Conservation (phyloP, 2,113 vertebrate genomes). For the Perca fluviatilis region DNA sequence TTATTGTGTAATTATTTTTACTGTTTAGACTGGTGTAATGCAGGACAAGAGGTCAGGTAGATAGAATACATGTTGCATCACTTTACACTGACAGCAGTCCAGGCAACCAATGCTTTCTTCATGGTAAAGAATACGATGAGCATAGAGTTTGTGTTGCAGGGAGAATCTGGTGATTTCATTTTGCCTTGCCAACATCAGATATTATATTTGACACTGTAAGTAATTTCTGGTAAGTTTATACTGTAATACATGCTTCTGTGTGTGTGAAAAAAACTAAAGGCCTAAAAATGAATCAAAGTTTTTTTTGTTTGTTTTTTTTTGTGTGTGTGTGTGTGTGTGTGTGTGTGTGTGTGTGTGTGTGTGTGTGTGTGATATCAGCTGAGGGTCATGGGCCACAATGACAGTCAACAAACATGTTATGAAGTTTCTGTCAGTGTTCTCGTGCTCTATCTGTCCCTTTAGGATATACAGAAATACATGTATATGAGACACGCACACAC, state of each 20-base stretch:
- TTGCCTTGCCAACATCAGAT: neutral
- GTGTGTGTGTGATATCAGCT: conserved; percentile 33
- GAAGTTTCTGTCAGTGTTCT: neutral
- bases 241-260: neutral
- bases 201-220: neutral
- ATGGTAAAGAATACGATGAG: neutral
- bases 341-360: conserved; percentile 6
- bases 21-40: neutral
- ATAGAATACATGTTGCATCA: neutral
- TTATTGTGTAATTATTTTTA: neutral
- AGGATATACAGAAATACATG: no score
- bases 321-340: neutral
- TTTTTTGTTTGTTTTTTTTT: no score
- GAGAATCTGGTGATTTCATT: neutral
- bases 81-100: neutral
- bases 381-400: conserved; percentile 16
- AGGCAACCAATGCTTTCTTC: neutral
- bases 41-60: neutral
- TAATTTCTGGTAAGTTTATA: neutral
- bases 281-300: no score
- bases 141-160: neutral
- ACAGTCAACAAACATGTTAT: conserved; percentile 25
- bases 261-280: no score
- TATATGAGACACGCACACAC: no score
- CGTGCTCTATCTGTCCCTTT: neutral